Conservation (phyloP, 2,888 invertebrate genomes). For the Parnassius orleans region DNA sequence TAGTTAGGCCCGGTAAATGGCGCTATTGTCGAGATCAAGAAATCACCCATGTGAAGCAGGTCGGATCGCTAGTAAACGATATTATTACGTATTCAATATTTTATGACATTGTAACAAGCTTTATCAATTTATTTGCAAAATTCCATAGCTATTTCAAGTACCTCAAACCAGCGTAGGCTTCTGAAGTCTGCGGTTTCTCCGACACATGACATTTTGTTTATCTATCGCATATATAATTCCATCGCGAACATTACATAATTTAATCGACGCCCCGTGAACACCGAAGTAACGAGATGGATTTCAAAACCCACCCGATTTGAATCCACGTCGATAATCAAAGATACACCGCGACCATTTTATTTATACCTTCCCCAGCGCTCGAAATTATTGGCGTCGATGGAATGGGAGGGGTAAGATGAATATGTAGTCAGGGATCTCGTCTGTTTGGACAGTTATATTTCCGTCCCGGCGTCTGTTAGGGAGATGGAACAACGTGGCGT, state of each 20-base stretch:
- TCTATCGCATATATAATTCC: conserved; percentile 12
- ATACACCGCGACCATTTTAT: conserved; percentile 37
- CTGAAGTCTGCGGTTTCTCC: conserved; percentile 9
- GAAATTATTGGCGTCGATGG: conserved; percentile 24
- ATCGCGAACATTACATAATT: conserved; percentile 32
- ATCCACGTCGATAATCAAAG: conserved; percentile 54
- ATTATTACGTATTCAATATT: too few species aligned
- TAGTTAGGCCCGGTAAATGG: too few species aligned
- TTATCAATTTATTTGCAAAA: neutral
- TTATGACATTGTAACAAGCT: neutral
- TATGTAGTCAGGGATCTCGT: conserved; percentile 47
- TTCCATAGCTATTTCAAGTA: conserved; percentile 1
- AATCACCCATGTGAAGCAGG: too few species aligned
- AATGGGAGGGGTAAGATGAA: conserved; percentile 42
- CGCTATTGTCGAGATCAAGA: too few species aligned
- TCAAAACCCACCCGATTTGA: conserved; percentile 40
- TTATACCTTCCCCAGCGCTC: conserved; percentile 30
- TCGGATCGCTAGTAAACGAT: too few species aligned
- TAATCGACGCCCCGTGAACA: conserved; percentile 37
- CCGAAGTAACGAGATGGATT: conserved; percentile 41
- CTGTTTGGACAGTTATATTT: conserved; percentile 55
- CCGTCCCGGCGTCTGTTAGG: conserved; percentile 46
- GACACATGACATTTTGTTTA: conserved; percentile 23
- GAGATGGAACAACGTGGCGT: conserved; percentile 39
- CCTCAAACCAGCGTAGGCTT: neutral